Evolutionary conservation across 2,113 vertebrate genomes (phyloP).

Genomic region (Sciurus niger): DNA sequence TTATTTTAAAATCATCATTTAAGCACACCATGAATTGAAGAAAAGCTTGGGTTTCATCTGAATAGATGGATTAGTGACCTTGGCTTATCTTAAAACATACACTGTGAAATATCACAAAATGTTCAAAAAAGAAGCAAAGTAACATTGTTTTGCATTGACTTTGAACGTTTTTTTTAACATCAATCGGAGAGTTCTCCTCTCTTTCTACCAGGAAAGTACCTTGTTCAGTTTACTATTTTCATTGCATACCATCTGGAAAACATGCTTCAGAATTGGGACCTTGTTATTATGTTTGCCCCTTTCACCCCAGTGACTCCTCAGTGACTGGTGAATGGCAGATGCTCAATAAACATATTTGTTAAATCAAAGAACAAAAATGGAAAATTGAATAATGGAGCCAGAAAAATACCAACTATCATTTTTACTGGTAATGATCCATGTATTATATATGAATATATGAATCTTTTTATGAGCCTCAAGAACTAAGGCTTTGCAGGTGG

Average conservation of each 20-base stretch:
- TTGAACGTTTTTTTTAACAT: not conserved
- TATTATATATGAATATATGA: not conserved
- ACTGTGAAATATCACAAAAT: not conserved
- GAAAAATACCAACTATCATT: not conserved
- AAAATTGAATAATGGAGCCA: not conserved
- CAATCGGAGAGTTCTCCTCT: not conserved
- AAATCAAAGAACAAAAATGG: not conserved
- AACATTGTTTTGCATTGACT: not conserved
- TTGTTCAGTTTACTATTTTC: not conserved
- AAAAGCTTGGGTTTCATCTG: not conserved
- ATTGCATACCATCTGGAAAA: not conserved
- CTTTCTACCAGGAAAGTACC: not conserved
- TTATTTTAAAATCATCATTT: slow-evolving; percentile 29
- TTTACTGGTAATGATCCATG: not conserved
- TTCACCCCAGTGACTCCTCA: not conserved
- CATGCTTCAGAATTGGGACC: not conserved
- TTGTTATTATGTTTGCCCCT: not conserved
- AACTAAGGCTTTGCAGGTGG: not conserved
- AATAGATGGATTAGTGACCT: not conserved
- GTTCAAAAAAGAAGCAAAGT: not conserved
- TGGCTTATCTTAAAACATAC: not conserved
- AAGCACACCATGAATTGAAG: not conserved
- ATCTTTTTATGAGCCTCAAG: not conserved
- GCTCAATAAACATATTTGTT: not conserved
- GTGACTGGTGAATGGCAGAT: not conserved